Conservation (phyloP, 2,888 invertebrate species). For the Nomada fabriciana region DNA sequence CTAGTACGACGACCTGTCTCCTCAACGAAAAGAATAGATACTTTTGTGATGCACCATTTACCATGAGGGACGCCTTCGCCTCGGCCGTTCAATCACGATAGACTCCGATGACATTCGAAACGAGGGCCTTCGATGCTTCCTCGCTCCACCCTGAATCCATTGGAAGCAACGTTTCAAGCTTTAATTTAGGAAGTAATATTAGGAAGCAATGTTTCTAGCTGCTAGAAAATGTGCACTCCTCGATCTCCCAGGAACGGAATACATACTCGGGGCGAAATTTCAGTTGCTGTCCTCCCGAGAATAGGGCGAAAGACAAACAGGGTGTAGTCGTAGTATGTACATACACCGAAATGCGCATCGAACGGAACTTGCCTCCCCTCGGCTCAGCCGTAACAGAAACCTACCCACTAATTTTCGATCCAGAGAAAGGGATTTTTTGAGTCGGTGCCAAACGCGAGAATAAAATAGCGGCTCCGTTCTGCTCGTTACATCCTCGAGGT, state of each 20-base stretch:
- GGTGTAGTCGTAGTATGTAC: neutral
- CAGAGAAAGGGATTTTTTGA: constrained; percentile 26
- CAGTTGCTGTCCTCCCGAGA: neutral
- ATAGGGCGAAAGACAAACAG: neutral
- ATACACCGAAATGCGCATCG: neutral
- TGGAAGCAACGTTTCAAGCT: neutral
- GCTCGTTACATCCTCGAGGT: constrained; percentile 34
- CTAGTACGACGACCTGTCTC: constrained; percentile 54
- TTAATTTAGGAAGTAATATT: no score
- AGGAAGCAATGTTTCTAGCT: no score
- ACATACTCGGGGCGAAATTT: no score
- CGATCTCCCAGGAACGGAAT: neutral
- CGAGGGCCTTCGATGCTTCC: constrained; percentile 19
- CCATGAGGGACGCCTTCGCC: constrained; percentile 68
- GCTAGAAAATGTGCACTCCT: neutral
- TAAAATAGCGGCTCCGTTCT: constrained; percentile 21
- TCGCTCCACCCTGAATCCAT: constrained; percentile 16
- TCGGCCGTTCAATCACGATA: constrained; percentile 24
- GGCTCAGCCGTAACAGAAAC: constrained; percentile 4
- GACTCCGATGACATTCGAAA: constrained; percentile 50
- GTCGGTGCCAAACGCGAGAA: constrained; percentile 28
- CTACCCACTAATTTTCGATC: neutral
- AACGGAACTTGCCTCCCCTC: neutral
- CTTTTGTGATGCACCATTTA: constrained; percentile 78
- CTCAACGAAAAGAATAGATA: constrained; percentile 69